Conservation (phyloP, 2,113 vertebrate genomes). For the Micronisus gabar region DNA sequence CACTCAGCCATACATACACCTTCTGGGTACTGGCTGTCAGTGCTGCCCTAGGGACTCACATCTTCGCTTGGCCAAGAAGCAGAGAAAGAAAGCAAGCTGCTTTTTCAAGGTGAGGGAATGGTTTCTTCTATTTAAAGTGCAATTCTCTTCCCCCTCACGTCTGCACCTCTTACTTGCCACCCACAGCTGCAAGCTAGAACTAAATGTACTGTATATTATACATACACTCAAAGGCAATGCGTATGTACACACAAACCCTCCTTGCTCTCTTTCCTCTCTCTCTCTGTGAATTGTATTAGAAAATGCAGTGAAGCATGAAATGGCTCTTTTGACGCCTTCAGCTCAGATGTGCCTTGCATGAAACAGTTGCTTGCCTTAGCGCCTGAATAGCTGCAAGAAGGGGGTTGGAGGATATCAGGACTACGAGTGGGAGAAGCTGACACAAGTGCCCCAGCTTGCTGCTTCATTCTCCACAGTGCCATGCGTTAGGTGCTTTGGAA, state of each 20-base stretch:
- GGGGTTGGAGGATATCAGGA: background rate
- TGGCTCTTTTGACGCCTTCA: slow-evolving; percentile 72
- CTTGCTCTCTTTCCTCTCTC: background rate
- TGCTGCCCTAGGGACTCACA: background rate
- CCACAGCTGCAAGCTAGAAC: slow-evolving; percentile 51
- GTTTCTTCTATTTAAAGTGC: background rate
- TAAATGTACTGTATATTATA: slow-evolving; percentile 45
- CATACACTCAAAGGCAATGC: background rate
- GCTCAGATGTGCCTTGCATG: slow-evolving; percentile 60
- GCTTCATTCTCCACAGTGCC: background rate
- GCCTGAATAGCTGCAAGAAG: background rate
- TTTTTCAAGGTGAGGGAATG: background rate
- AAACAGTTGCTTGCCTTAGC: background rate
- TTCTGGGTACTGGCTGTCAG: background rate
- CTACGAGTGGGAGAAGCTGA: background rate
- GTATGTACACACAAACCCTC: background rate
- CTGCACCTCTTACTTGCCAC: slow-evolving; percentile 4
- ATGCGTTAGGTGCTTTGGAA: background rate
- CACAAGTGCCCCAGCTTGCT: background rate
- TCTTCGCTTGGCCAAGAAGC: background rate
- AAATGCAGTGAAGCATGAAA: slow-evolving; percentile 76
- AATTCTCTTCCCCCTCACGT: slow-evolving; percentile 16
- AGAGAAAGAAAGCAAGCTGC: background rate
- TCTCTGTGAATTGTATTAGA: slow-evolving; percentile 67
- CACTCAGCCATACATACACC: background rate